Conservation (phyloP, 2,888 invertebrate species). For the Tenthredo mesomela region DNA sequence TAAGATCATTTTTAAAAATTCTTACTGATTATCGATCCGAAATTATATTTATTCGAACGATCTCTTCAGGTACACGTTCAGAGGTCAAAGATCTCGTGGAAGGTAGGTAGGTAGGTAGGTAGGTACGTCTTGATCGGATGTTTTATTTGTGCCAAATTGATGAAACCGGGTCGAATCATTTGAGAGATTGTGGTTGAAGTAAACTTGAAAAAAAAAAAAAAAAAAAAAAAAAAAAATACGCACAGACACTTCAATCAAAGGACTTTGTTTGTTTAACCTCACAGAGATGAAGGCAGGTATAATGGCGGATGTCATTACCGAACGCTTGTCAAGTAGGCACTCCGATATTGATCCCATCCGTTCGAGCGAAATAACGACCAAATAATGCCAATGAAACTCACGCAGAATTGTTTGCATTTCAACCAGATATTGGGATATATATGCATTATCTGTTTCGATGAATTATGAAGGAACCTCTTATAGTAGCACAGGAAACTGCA, state of each 20-base stretch:
- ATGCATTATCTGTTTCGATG: neutral
- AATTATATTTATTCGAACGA: neutral
- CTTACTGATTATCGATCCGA: neutral
- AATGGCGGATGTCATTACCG: conserved; percentile 36
- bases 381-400: conserved; percentile 28
- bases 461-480: neutral
- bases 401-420: neutral
- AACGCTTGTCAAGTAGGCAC: conserved; percentile 33
- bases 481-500: conserved; percentile 5
- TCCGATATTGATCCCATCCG: conserved; percentile 20
- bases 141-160: conserved; percentile 28
- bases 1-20: neutral
- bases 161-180: conserved; percentile 29
- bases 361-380: conserved; percentile 31
- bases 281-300: neutral
- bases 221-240: neutral
- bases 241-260: neutral
- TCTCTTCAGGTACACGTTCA: neutral
- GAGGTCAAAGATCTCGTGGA: neutral
- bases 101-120: neutral
- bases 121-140: conserved; percentile 2
- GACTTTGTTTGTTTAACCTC: conserved; percentile 22
- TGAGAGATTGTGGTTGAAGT: conserved; percentile 11
- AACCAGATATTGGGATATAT: neutral
- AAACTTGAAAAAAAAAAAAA: neutral